These are phyloP conservation scores for Molorchus minor DNA, from an alignment of 2,888 invertebrate genomes.

Conservation along the genomic window DNA sequence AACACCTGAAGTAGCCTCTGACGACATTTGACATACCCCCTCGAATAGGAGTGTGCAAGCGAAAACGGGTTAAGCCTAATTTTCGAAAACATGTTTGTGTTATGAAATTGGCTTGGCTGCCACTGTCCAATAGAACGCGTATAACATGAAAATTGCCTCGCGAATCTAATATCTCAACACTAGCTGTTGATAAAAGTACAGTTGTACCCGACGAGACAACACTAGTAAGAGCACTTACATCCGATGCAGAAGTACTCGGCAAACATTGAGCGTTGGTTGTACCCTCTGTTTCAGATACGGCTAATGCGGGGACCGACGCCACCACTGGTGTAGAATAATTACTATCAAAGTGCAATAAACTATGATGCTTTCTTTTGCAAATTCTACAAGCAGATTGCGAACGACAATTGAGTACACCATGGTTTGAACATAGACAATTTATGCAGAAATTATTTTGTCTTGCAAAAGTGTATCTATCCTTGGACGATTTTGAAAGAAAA, in stretches of 20 bases:
- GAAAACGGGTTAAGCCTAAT: neutral
- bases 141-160: no score
- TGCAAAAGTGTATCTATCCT: neutral
- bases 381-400: neutral
- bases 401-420: neutral
- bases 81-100: no score
- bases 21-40: neutral
- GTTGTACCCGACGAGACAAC: neutral
- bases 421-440: constrained; percentile 1
- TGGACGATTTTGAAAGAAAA: constrained; percentile 1
- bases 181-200: neutral
- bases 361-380: constrained; percentile 1
- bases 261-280: neutral
- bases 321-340: neutral
- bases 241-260: neutral
- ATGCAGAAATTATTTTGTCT: constrained; percentile 7
- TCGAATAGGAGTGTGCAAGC: neutral
- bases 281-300: neutral
- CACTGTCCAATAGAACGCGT: no score
- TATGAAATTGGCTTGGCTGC: no score
- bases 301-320: neutral
- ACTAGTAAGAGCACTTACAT: neutral
- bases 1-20: no score
- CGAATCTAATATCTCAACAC: neutral
- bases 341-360: neutral